Evolutionary conservation across 2,797 vertebrate genomes (phyloP).

Genomic region (Acrocephalus scirpaceus): DNA sequence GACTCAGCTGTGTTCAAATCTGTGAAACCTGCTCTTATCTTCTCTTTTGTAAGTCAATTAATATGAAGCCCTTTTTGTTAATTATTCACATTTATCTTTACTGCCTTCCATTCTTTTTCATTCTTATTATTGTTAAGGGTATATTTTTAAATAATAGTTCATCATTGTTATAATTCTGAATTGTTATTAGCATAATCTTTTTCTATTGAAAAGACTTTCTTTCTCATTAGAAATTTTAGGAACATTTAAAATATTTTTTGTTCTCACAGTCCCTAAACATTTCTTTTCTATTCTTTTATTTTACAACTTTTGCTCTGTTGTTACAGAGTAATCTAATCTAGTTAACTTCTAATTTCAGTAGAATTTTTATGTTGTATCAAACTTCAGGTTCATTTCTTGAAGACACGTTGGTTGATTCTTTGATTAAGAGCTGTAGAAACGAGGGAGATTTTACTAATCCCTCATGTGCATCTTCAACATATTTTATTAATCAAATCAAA

Average conservation of each 20-base stretch:
- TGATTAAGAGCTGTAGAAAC: background rate
- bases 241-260: conserved; percentile 10
- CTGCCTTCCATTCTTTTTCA: conserved; percentile 23
- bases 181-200: conserved; percentile 44
- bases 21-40: background rate
- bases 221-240: conserved; percentile 22
- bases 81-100: conserved; percentile 46
- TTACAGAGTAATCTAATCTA: background rate
- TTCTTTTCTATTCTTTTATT: background rate
- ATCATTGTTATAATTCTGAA: conserved; percentile 25
- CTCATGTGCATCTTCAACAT: background rate
- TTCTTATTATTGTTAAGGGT: conserved; percentile 51
- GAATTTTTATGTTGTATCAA: background rate
- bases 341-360: background rate
- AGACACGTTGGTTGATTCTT: background rate
- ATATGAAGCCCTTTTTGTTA: background rate
- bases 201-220: conserved; percentile 21
- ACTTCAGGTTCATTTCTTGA: background rate
- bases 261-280: background rate
- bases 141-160: conserved; percentile 38
- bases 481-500: background rate
- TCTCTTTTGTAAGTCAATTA: conserved; percentile 31
- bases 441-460: background rate
- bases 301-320: background rate
- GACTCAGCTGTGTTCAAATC: background rate